Evolutionary conservation across 2,797 vertebrate genomes (phyloP), one percentile per base, ranked within the genome.

Genomic region (Caiman crocodilus): DNA sequence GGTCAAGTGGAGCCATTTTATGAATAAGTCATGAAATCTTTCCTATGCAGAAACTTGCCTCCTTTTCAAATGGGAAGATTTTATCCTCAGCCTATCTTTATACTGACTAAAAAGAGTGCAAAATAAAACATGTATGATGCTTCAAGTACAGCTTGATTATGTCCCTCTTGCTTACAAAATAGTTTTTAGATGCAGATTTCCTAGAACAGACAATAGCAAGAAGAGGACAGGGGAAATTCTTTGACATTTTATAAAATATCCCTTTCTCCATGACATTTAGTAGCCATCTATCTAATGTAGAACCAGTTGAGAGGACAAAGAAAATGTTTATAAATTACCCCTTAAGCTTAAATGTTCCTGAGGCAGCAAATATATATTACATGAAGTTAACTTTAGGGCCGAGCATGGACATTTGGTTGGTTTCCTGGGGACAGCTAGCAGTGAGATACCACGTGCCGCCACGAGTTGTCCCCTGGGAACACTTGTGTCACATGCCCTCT

Each of bases 21-120:
- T 84, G 3, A 91, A 95, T 92, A 89, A 90, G 83, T 75, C 12
- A 92, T 56, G 16, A 87, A 93, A 63, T 28, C 82, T 14, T 77
- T 93, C 94, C 76, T 78, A 32, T 76, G 73, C 25, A 76, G 65
- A 94, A 35, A 93, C 84, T 74, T 90, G 30, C 8, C 84, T 35
- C 58, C 57, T 42, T 83, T 91, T 81, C 71, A 88, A 82, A 79
- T 60, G n/a, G n/a, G n/a, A n/a, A n/a, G n/a, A n/a, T n/a, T n/a
- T n/a, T n/a, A n/a, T n/a, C n/a, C n/a, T n/a, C n/a, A n/a, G n/a
- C n/a, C n/a, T n/a, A 5, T n/a, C 79, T 87, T 76, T 2, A 2
- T 76, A 71, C 57, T 88, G 58, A 30, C 55, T 78, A 23, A 61
- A 17, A n/a, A 26, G 6, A 93, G 14, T 42, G 89, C 50, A 93